Evolutionary conservation across 2,797 vertebrate genomes (phyloP).

Genomic region (Sphenodon punctatus): DNA sequence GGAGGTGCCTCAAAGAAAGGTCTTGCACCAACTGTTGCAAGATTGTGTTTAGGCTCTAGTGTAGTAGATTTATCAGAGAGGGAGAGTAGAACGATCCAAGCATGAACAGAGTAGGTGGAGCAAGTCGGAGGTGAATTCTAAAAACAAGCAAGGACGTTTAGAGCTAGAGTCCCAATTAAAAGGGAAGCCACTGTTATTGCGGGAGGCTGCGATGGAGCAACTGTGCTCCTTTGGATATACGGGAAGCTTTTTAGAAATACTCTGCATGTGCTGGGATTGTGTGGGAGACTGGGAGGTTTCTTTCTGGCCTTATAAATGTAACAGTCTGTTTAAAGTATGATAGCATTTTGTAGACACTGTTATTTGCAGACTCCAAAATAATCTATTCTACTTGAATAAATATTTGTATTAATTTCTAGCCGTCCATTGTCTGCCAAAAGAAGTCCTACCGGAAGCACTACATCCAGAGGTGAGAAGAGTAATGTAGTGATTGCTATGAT

Average conservation of each 20-base stretch:
- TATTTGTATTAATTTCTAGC: slow-evolving; percentile 74
- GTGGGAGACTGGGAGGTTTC: background rate
- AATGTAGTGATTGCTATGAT: too few species aligned
- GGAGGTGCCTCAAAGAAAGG: too few species aligned
- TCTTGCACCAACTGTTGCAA: too few species aligned
- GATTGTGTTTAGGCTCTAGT: too few species aligned
- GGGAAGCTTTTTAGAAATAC: background rate
- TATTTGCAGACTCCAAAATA: background rate
- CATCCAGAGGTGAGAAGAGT: slow-evolving; percentile 91
- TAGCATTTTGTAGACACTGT: background rate
- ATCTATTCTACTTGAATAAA: background rate
- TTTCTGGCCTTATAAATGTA: background rate
- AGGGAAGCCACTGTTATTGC: too few species aligned
- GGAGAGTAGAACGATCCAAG: too few species aligned
- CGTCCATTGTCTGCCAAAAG: slow-evolving; percentile 92
- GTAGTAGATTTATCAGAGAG: too few species aligned
- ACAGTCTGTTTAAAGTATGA: too few species aligned
- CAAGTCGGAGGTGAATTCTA: background rate
- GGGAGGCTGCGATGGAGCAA: background rate
- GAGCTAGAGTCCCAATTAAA: background rate
- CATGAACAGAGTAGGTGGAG: too few species aligned
- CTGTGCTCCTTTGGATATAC: too few species aligned
- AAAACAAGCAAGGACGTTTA: background rate
- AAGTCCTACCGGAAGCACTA: slow-evolving; percentile 89
- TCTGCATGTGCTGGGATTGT: background rate